Conservation (phyloP, 2,797 vertebrate species). For the Sus cebifrons region DNA sequence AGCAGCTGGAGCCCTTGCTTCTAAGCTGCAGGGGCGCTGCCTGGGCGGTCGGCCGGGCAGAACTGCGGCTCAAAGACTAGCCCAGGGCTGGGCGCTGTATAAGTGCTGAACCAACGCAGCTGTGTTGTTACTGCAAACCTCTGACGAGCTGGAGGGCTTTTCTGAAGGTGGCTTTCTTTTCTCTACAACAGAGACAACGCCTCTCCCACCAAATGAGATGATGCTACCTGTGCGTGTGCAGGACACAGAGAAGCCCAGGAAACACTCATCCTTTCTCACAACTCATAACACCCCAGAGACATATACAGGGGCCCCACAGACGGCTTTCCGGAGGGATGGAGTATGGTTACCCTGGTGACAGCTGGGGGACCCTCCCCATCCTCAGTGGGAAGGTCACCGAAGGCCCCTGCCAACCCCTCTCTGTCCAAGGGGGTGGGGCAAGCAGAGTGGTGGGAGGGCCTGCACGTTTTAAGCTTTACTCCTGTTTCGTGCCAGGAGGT, state of each 20-base stretch:
- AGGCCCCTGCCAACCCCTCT: background rate
- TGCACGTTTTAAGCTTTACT: background rate
- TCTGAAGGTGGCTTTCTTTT: background rate
- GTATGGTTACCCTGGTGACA: background rate
- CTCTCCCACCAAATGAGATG: background rate
- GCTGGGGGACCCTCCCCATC: background rate
- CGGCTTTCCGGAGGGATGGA: background rate
- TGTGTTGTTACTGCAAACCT: rapidly evolving
- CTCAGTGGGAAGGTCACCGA: background rate
- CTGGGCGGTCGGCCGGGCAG: rapidly evolving
- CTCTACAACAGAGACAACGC: background rate
- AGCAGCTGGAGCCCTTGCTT: background rate
- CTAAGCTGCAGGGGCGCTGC: background rate
- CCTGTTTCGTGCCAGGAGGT: too few relatives aligned
- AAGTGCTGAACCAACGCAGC: background rate
- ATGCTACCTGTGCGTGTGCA: rapidly evolving
- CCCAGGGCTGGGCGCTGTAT: rapidly evolving
- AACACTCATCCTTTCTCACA: rapidly evolving
- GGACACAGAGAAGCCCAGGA: background rate
- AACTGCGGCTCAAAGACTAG: background rate
- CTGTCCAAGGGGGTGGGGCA: background rate
- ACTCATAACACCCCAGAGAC: background rate
- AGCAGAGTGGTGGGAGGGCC: too few relatives aligned
- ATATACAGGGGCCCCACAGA: rapidly evolving
- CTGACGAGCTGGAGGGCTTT: too few relatives aligned